Evolutionary conservation across 2,888 invertebrate species (phyloP), one percentile per base, ranked within the genome.

Genomic region (Augochlorella aurata): DNA sequence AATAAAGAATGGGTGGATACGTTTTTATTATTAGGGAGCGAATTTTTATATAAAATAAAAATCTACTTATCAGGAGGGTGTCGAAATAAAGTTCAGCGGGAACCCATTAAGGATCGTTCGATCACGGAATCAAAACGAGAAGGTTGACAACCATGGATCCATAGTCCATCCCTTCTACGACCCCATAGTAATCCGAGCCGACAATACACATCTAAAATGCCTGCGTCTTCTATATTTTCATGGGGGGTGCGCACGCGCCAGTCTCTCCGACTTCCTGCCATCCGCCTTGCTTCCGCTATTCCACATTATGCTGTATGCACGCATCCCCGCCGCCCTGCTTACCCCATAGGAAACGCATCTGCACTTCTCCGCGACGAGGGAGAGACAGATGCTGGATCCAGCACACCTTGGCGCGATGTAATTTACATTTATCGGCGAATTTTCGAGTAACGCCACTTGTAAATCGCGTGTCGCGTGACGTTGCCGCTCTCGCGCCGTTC

Each of bases 221-320:
- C 88, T 84, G 81, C 82, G 81, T 84, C 86, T 87, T 78, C 89
- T 89, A 89, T 87, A 89, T 90, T 89, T 91, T 87, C 88, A 87
- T 86, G 89, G 89, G 90, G 89, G 84, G 79, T 77, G 90, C 91
- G 92, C 93, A 92, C 93, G 92, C 91, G 92, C 91, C 92, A 91
- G 93, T 93, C 92, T 92, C 92, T 89, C 90, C 91, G 89, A 92
- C 93, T 93, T 93, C 93, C 93, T 92, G 93, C 92, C 92, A 92
- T 92, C 91, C 92, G 92, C 90, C 90, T 74, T 86, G 87, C 92
- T 93, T 92, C 92, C 92, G 93, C 90, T 91, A 91, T 89, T 92
- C 88, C 85, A 89, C 87, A 90, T 90, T 90, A 90, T 89, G 88
- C 82, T 89, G 81, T 87, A 89, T 88, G 86, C 86, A 82, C 86